phyloP scores from a whole-genome alignment of 2,888 invertebrate species.

The Scaptomyza caliginosa region DNA sequence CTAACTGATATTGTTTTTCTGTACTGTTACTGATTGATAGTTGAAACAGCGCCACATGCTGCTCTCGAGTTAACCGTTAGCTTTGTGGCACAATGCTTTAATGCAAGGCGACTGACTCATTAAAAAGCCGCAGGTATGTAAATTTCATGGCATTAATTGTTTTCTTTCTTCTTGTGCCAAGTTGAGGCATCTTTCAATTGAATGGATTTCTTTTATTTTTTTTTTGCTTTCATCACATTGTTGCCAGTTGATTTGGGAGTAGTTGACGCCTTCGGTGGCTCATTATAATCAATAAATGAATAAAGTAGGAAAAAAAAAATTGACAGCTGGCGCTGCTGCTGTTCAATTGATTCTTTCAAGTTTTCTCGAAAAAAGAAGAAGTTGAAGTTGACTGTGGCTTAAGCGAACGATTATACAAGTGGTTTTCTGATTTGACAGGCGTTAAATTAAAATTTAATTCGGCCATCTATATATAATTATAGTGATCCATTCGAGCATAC shows the following conservation, averaged over 20 bases:
- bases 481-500: slow-evolving; percentile 80
- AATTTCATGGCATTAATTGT: slow-evolving; percentile 73
- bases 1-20: no score
- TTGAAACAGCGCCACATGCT: slow-evolving; percentile 8
- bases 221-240: slow-evolving; percentile 16
- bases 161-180: slow-evolving; percentile 38
- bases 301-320: not conserved
- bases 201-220: slow-evolving; percentile 33
- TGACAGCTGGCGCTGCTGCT: slow-evolving; percentile 47
- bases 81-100: slow-evolving; percentile 42
- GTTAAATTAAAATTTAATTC: slow-evolving; percentile 81
- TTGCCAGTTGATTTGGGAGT: slow-evolving; percentile 30
- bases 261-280: slow-evolving; percentile 80
- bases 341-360: slow-evolving; percentile 66
- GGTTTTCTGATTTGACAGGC: slow-evolving; percentile 81
- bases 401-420: slow-evolving; percentile 80
- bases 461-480: slow-evolving; percentile 80
- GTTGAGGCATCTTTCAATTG: slow-evolving; percentile 25
- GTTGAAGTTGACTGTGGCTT: slow-evolving; percentile 47
- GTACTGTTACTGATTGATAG: slow-evolving; percentile 3
- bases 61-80: slow-evolving; percentile 11
- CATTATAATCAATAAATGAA: slow-evolving; percentile 75
- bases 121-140: slow-evolving; percentile 74
- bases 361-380: not conserved
- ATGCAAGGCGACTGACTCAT: slow-evolving; percentile 73